These are phyloP conservation scores for Latrodectus hesperus DNA, from an alignment of 2,888 invertebrate species.

Conservation along the genomic window DNA sequence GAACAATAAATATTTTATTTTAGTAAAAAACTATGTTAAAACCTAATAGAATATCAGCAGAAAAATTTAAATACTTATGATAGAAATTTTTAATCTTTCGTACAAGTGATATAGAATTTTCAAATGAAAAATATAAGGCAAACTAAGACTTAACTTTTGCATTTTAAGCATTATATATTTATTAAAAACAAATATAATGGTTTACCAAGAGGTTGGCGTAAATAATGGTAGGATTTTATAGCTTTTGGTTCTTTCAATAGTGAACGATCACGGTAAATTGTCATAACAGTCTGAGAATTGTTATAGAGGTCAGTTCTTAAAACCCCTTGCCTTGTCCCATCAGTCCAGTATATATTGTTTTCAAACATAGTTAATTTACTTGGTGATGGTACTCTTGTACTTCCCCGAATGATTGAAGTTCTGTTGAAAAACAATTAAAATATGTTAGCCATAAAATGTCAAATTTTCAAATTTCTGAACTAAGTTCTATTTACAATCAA, in stretches of 20 bases:
- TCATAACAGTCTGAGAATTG: conserved; percentile 85
- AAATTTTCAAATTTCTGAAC: neutral
- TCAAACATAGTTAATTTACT: conserved; percentile 89
- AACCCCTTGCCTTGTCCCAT: conserved; percentile 90
- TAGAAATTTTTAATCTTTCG: too few species aligned
- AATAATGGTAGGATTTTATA: conserved; percentile 85
- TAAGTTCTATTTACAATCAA: neutral
- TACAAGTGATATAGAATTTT: neutral
- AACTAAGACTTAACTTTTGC: neutral
- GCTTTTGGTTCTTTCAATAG: conserved; percentile 86
- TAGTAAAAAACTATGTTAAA: too few species aligned
- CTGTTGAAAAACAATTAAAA: conserved; percentile 35
- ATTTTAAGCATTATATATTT: too few species aligned
- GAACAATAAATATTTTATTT: too few species aligned
- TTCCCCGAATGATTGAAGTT: conserved; percentile 72
- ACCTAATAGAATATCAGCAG: too few species aligned
- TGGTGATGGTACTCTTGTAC: conserved; percentile 85
- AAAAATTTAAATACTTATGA: too few species aligned
- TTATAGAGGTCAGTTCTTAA: conserved; percentile 90
- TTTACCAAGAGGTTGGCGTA: conserved; percentile 83
- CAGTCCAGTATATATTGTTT: conserved; percentile 92
- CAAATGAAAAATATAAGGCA: neutral
- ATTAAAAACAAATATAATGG: neutral
- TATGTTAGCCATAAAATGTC: neutral
- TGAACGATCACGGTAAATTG: conserved; percentile 86